Evolutionary conservation across 2,888 invertebrate genomes (phyloP).

Genomic region (Sesia bembeciformis): DNA sequence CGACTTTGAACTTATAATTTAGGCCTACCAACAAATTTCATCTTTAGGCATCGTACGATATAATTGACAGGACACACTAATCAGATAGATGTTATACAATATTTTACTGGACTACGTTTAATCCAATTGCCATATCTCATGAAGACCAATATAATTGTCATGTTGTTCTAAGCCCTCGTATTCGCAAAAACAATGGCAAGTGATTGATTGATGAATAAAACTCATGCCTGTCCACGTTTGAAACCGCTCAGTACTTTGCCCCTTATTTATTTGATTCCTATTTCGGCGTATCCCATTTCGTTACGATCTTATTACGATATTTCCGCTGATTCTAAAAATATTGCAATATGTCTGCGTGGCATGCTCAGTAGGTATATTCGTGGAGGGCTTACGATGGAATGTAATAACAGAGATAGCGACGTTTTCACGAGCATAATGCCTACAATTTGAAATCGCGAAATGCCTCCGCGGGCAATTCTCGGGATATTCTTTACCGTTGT

Average conservation of each 20-base stretch:
- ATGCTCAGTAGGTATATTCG: slow-evolving; percentile 27
- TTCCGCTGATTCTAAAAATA: slow-evolving; percentile 34
- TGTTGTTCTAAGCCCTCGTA: background rate
- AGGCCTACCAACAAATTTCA: too few relatives aligned
- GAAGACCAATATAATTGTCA: too few relatives aligned
- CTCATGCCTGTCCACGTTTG: background rate
- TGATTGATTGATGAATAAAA: background rate
- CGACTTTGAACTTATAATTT: too few relatives aligned
- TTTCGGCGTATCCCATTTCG: slow-evolving; percentile 15
- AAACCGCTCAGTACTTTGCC: slow-evolving; percentile 5
- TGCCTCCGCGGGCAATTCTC: slow-evolving; percentile 37
- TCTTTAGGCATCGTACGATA: too few relatives aligned
- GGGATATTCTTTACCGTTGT: slow-evolving; percentile 34
- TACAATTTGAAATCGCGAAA: slow-evolving; percentile 56
- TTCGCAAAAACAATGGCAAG: background rate
- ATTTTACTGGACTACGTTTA: too few relatives aligned
- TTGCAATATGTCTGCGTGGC: slow-evolving; percentile 32
- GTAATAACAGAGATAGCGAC: slow-evolving; percentile 50
- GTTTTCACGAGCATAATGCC: slow-evolving; percentile 43
- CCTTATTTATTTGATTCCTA: slow-evolving; percentile 30
- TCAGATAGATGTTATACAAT: too few relatives aligned
- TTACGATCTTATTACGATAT: slow-evolving; percentile 24
- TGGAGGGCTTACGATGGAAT: slow-evolving; percentile 32
- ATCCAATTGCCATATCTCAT: too few relatives aligned
- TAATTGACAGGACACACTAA: too few relatives aligned